Base-by-base conservation (phyloP, 1,140 invertebrate species). In the Stenopsyche tienmushanensis region DNA sequence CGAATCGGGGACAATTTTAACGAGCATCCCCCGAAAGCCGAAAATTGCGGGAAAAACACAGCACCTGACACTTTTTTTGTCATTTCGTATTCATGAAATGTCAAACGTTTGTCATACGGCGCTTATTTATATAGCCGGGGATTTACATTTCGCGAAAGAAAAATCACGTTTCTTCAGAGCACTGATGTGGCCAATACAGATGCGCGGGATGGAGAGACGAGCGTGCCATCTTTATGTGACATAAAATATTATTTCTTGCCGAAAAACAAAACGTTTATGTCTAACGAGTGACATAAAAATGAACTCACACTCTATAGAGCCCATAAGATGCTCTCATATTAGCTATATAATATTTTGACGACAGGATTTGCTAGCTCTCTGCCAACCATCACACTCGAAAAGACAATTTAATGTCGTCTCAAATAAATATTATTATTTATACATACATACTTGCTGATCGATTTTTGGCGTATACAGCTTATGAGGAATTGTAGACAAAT, bases 71-170 rank as follows among this genome's bases (percentile, higher is more conserved):
- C 62, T 63, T 67, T 67, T 67, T 47, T 55, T 39, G 34, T 39
- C 65, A 55, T 67, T 67, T 44, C 29, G 65, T 67, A 67, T 67
- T 67, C 65, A 67, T 63, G 60, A 67, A 62, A 67, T 63, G 65
- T 67, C 65, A 67, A 67, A 67, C 60, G 65, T 57, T 67, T 67
- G 59, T 67, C 65, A 67, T 62, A 29, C 45, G 47, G 2, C 18
- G 34, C 21, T 45, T 47, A 42, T 66, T 66, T 66, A 55, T 62
- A 66, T 42, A 42, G 65, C 23, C 26, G 49, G 42, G 47, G 53
- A 58, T 65, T 65, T 57, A 34, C 18, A 10, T 55, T 57, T 34
- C 57, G 47, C 39, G 44, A 49, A 49, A 39, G 55, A 57, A 55
- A 65, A 65, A 65, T 65, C 64, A 65, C 64, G 55, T 65, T 26